Evolutionary conservation across 2,797 vertebrate genomes (phyloP), one percentile per base, ranked within the genome.

Genomic region (Acipenser ruthenus): DNA sequence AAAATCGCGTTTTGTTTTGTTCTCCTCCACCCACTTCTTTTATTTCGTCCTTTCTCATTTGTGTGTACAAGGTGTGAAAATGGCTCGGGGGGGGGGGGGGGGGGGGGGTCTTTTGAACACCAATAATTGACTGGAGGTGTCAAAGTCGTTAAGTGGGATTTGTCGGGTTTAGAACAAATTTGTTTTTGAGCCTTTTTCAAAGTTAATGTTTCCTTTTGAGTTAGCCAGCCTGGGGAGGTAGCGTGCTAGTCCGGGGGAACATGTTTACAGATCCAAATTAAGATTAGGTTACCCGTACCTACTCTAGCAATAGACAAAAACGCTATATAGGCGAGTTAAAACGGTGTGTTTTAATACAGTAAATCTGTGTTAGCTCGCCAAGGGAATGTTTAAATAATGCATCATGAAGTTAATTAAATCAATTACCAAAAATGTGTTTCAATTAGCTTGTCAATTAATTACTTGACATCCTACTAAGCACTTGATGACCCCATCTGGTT

Each of bases 111-210:
- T 49, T 67, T 67, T 67, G 65, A 67, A 67, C 47, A 23, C 51
- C 37, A 18, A 48, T 60, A 58, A 67, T 50, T 50, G 58, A 67
- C 9, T 15, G n/a, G 37, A 61, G 56, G 65, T 67, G 58, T 67
- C 56, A 67, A 2, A 67, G 13, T 60, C 58, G 60, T 67, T 67
- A 67, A 67, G 60, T 49, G 49, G 58, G 56, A 67, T 67, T 67
- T 50, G 47, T 49, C 48, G 65, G n/a, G 65, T 50, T 67, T 60
- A 60, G 60, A 67, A 60, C 56, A 58, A 50, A 67, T 60, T 67
- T 61, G 65, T 67, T 60, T 67, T 61, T 59, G 47, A 6, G 50
- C 48, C 12, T 10, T 6, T 18, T 58, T 47, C 65, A 9, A 12
- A 60, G 9, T 61, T 50, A 61, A 67, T 60, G 65, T 61, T 61